Evolutionary conservation across 1,140 invertebrate genomes (phyloP), one percentile per base, ranked within the genome.

Genomic region (Ooceraea biroi): DNA sequence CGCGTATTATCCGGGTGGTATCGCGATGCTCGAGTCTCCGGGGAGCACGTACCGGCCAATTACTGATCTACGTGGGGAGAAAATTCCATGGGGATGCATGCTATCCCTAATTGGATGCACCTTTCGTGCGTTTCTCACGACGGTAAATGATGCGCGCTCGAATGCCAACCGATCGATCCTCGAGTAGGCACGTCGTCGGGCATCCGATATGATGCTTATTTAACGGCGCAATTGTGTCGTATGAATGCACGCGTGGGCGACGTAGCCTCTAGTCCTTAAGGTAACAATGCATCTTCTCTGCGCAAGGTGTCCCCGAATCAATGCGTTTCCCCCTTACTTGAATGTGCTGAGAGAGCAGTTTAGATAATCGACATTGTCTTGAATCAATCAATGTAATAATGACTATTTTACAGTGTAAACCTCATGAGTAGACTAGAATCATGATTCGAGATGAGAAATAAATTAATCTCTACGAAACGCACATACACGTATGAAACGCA

Each of bases 21-120:
- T 66, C 50, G 50, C 22, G 22, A 57, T n/a, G n/a, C n/a, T n/a
- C n/a, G n/a, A n/a, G n/a, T 36, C 36, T n/a, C 17, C 65, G 36
- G 8, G 22, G 12, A 44, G 46, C 57, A 12, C 36, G 22, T 44
- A 36, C 36, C 27, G 14, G 25, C n/a, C 50, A 71, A 71, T 71
- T 58, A 71, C n/a, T 8, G 36, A 19, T 55, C 50, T 14, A 44
- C 27, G 46, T 25, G 19, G n/a, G n/a, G 65, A 80, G 76, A 80
- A 80, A 69, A 71, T 58, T 44, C 14, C 76, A 17, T n/a, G 12
- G 30, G 27, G 25, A 12, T 19, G 27, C 36, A 46, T 17, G 50
- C 50, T 76, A 57, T 69, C 50, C 76, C 10, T 80, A 80, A 80
- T 80, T 80, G 76, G 76, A 80, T 71, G 48, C 65, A 69, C 50